These are phyloP conservation scores for Notiomystis cincta DNA, from an alignment of 2,113 vertebrate genomes.

Conservation along the genomic window DNA sequence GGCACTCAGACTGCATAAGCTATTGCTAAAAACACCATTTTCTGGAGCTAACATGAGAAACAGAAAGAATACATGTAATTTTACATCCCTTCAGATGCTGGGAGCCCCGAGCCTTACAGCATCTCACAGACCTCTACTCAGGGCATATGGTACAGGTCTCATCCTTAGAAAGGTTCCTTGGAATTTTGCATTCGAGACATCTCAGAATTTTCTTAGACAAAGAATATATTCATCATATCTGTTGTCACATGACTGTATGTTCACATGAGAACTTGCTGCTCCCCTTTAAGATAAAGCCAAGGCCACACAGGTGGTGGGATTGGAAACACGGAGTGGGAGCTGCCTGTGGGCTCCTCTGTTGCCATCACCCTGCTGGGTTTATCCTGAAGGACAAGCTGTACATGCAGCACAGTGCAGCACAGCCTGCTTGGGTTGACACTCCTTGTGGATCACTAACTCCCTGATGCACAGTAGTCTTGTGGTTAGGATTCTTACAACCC, in stretches of 20 bases:
- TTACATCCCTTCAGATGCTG: neutral
- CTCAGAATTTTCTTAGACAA: neutral
- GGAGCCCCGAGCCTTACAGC: neutral
- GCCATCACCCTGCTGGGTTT: neutral
- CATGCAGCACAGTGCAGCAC: neutral
- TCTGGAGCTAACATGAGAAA: neutral
- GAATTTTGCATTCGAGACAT: neutral
- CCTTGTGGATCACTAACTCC: rapidly evolving
- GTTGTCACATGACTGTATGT: neutral
- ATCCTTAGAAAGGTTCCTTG: neutral
- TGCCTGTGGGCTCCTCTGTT: neutral
- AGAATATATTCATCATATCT: neutral
- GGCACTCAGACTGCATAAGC: neutral
- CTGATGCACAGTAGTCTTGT: neutral
- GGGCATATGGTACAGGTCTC: neutral
- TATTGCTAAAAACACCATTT: neutral
- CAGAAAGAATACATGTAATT: neutral
- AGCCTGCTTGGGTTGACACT: neutral
- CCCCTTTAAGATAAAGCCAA: neutral
- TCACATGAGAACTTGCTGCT: neutral
- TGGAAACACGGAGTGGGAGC: neutral
- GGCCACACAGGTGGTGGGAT: neutral
- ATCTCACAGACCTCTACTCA: neutral
- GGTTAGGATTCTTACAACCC: neutral
- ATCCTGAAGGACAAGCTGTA: neutral